Percentiles rank a stretch among this genome's conserved stretches.
Evolutionary conservation across 2,797 vertebrate species (phyloP).

Genomic region (Hoplostethus atlanticus): DNA sequence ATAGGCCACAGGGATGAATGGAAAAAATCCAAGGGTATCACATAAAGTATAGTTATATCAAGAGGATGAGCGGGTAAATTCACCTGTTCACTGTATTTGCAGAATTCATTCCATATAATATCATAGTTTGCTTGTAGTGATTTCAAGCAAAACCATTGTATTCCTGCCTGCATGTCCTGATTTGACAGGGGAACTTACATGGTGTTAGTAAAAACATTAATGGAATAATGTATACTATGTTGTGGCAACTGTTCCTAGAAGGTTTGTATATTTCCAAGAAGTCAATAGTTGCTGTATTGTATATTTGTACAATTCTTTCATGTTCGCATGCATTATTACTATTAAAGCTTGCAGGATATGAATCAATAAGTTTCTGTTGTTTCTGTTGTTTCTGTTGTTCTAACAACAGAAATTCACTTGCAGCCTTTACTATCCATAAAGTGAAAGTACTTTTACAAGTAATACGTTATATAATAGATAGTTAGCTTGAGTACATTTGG

Average conservation of each 20-base stretch:
- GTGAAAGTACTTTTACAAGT: constrained; percentile 11
- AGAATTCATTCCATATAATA: not conserved
- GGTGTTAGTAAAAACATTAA: constrained; percentile 21
- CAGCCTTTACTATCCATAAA: not conserved
- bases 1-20: not conserved
- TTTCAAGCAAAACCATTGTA: not conserved
- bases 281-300: constrained; percentile 44
- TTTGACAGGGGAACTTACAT: constrained; percentile 14
- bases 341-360: constrained; percentile 69
- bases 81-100: constrained; percentile 42
- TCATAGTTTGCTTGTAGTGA: constrained; percentile 17
- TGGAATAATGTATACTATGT: constrained; percentile 47
- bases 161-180: constrained; percentile 25
- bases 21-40: constrained; percentile 1
- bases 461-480: constrained; percentile 12
- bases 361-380: constrained; percentile 33
- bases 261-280: constrained; percentile 38
- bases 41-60: not conserved
- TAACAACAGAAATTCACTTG: constrained; percentile 39
- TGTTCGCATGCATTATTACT: constrained; percentile 45
- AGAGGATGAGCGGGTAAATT: constrained; percentile 2
- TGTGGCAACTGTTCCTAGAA: constrained; percentile 41
- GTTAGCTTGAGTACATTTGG: constrained; percentile 10
- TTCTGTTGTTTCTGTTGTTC: constrained; percentile 24
- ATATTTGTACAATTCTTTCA: constrained; percentile 37